Conservation (phyloP, 2,888 invertebrate species). For the Dynastes tityus region DNA sequence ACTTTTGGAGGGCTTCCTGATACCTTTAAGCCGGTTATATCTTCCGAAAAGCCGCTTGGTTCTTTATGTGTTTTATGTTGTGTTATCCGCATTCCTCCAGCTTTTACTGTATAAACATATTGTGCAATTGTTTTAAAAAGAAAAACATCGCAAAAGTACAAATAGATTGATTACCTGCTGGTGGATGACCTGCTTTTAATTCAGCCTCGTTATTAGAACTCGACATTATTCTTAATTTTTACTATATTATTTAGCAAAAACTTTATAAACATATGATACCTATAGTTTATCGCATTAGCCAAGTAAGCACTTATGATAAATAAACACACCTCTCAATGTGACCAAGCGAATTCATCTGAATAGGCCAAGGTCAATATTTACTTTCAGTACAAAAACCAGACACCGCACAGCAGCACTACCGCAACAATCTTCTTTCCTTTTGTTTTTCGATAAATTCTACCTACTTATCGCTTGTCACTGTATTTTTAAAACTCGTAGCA, state of each 20-base stretch:
- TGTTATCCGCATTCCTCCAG: slow-evolving; percentile 93
- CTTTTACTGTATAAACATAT: slow-evolving; percentile 79
- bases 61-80: slow-evolving; percentile 85
- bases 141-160: slow-evolving; percentile 29
- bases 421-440: too few relatives aligned
- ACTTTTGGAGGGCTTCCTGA: slow-evolving; percentile 85
- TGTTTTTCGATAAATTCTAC: too few relatives aligned
- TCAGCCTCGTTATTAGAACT: slow-evolving; percentile 77
- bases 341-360: too few relatives aligned
- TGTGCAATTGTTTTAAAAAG: slow-evolving; percentile 16
- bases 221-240: slow-evolving; percentile 69
- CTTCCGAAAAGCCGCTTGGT: slow-evolving; percentile 79
- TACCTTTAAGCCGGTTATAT: slow-evolving; percentile 82
- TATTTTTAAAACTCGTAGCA: too few relatives aligned
- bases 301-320: too few relatives aligned
- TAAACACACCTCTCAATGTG: too few relatives aligned
- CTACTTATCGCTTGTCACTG: too few relatives aligned
- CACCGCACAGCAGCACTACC: too few relatives aligned
- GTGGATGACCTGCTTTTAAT: slow-evolving; percentile 90
- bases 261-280: too few relatives aligned
- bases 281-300: too few relatives aligned
- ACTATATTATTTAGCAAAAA: neutral
- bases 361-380: too few relatives aligned
- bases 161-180: slow-evolving; percentile 81
- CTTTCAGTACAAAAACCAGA: too few relatives aligned